phyloP scores from a whole-genome alignment of 2,797 vertebrate species.

The Erethizon dorsatum region DNA sequence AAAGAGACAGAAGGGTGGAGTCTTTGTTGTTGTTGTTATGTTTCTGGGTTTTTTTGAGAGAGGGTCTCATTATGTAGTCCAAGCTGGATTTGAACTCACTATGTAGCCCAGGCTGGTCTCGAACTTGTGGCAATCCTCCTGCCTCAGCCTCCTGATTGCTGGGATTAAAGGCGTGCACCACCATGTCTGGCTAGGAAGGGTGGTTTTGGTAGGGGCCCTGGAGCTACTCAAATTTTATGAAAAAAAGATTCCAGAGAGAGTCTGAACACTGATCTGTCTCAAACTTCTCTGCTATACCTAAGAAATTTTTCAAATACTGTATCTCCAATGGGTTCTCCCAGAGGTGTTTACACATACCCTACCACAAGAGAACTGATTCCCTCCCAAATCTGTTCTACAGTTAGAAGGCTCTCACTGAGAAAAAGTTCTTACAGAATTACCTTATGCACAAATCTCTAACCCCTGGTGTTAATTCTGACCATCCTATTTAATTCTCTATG shows the following conservation, averaged over 20 bases:
- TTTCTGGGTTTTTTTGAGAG: not conserved
- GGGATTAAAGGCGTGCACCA: not conserved
- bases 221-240: not conserved
- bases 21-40: not conserved
- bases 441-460: constrained; percentile 20
- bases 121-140: not conserved
- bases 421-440: not conserved
- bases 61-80: not conserved
- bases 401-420: not conserved
- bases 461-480: constrained; percentile 3
- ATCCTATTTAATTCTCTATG: not conserved
- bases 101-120: not conserved
- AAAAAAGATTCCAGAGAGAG: constrained; percentile 52
- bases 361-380: not conserved
- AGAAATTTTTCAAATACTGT: constrained; percentile 43
- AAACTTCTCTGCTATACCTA: constrained; percentile 30
- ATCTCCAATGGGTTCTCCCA: constrained; percentile 21
- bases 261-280: constrained; percentile 33
- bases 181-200: not conserved
- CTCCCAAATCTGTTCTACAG: not conserved
- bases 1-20: constrained; percentile 5
- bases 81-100: not conserved
- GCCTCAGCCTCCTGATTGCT: not conserved
- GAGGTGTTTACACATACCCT: not conserved
- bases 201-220: constrained; percentile 24